Evolutionary conservation across 2,113 vertebrate species (phyloP), one percentile per base, ranked within the genome.

Genomic region (Pampusana beccarii): DNA sequence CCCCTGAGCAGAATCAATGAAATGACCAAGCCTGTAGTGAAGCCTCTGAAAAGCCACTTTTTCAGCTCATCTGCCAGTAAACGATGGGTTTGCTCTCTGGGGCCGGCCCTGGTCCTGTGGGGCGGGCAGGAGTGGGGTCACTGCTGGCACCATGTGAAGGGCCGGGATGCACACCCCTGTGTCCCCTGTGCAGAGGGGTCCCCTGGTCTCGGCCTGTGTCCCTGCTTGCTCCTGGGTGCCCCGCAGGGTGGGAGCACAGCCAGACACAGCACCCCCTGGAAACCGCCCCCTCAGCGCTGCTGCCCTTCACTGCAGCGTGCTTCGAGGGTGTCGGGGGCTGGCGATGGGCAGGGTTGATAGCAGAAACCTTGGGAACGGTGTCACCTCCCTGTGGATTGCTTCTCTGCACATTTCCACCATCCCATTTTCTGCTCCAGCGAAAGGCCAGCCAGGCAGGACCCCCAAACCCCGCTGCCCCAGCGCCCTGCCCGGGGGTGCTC

Each of bases 301-400:
- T 46, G 40, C 13, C 48, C 24, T 7, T 16, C 10, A 16, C 25
- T n/a, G 44, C 50, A 23, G 31, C 36, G 8, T 0, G 0, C 28
- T 46, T 21, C 2, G 16, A 3, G 33, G 26, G 7, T 90, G 42
- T 8, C 5, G 48, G 53, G 20, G 9, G 17, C 17, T 61, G 86
- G 5, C 0, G 0, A 8, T 11, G 2, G 2, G 28, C 13, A 5
- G 11, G 10, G 15, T 26, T 2, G 5, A 54, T 13, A 65, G 26
- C 56, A 80, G 82, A 58, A 38, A 14, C n/a, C 69, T 11, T 31
- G 31, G 50, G 28, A 25, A 36, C 14, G 15, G 10, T 33, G 24
- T 80, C 6, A 5, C 14, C 33, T 74, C 33, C 46, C 12, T 3
- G n/a, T 64, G 14, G 5, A 86, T 80, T 86, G 31, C 31, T 93